These are phyloP conservation scores for Arvicanthis niloticus DNA, from an alignment of 2,113 vertebrate genomes.

Conservation along the genomic window DNA sequence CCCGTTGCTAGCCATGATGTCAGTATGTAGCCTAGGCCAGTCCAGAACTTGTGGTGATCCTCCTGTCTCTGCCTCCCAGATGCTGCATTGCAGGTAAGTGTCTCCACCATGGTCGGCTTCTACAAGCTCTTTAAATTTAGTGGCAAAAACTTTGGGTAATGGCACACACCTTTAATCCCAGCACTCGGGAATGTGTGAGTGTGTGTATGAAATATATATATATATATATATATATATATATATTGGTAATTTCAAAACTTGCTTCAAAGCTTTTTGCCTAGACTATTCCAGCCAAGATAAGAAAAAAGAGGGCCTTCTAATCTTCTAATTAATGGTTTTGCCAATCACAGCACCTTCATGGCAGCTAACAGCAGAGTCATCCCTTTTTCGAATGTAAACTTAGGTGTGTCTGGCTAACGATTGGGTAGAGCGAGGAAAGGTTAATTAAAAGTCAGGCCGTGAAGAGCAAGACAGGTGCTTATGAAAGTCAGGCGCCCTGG, in stretches of 20 bases:
- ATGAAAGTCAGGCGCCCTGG: background rate
- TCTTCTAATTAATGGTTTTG: conserved; percentile 2
- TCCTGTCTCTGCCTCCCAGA: background rate
- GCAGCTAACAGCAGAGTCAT: background rate
- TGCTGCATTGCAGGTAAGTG: background rate
- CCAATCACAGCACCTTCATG: background rate
- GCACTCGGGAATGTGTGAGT: background rate
- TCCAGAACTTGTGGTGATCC: background rate
- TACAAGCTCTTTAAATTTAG: background rate
- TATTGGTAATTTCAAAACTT: background rate
- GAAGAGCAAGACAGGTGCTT: background rate
- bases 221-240: background rate
- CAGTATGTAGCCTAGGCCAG: background rate
- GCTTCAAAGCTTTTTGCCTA: background rate
- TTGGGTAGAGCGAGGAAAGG: background rate
- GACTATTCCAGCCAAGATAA: background rate
- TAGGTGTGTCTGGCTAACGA: background rate
- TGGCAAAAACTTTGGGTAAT: background rate
- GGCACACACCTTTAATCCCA: background rate
- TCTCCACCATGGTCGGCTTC: background rate
- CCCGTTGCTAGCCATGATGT: background rate
- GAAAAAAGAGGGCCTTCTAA: background rate
- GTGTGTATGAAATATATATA: too few relatives aligned
- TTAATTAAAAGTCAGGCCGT: background rate
- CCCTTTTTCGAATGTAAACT: background rate